Conservation (phyloP, 2,888 invertebrate species). For the Cheilosia grossa region DNA sequence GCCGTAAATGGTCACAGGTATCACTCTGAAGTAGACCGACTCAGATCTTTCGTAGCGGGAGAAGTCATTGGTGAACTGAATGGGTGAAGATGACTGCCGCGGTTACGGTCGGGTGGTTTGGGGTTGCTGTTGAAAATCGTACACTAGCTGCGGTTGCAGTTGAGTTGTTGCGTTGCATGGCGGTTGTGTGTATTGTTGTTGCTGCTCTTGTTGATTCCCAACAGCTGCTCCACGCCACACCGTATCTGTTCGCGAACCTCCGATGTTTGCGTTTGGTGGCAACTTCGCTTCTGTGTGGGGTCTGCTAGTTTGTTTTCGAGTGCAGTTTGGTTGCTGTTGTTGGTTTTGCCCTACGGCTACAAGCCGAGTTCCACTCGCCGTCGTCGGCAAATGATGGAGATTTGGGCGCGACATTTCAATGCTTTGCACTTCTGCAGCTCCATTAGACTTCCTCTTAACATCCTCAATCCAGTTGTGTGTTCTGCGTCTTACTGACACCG, state of each 20-base stretch:
- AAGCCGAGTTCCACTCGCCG: neutral
- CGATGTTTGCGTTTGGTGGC: neutral
- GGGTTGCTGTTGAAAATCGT: neutral
- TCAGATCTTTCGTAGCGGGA: slow-evolving; percentile 1
- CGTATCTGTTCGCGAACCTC: neutral
- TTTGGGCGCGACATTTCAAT: neutral
- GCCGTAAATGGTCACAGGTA: slow-evolving; percentile 22
- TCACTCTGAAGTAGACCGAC: slow-evolving; percentile 3
- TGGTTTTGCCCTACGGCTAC: neutral
- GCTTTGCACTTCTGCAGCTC: neutral
- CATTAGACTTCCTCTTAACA: neutral
- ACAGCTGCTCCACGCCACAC: neutral
- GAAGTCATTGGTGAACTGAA: neutral
- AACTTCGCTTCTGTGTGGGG: neutral
- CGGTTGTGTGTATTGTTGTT: neutral
- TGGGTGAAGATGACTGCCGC: neutral
- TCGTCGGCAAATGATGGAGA: too few relatives aligned
- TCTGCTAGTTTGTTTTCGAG: neutral
- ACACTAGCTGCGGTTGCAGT: neutral
- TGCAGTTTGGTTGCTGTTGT: neutral
- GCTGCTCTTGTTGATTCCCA: neutral
- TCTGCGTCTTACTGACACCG: slow-evolving; percentile 5
- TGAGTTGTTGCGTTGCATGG: neutral
- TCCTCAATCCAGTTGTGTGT: neutral
- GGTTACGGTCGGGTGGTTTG: neutral